Conservation (phyloP, 1,140 invertebrate genomes). For the Eupeodes corollae region DNA sequence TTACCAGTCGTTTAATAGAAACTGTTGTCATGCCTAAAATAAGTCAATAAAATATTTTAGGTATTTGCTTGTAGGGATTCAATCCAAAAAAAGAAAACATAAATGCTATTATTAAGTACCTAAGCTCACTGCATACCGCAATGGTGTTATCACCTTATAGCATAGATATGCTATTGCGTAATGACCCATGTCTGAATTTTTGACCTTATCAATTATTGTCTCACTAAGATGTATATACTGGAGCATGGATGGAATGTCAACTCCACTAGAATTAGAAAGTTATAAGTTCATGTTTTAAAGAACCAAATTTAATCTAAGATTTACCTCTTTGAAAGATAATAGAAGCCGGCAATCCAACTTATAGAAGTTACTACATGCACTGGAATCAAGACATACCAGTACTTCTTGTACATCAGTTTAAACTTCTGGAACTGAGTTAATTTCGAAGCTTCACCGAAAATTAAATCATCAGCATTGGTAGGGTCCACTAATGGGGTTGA, state of each 20-base stretch:
- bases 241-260: slow-evolving; percentile 70
- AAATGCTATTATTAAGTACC: slow-evolving; percentile 42
- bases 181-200: slow-evolving; percentile 71
- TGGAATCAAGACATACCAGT: slow-evolving; percentile 87
- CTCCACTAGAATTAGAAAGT: slow-evolving; percentile 53
- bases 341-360: slow-evolving; percentile 77
- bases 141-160: slow-evolving; percentile 84
- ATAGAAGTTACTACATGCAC: slow-evolving; percentile 79
- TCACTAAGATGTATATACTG: slow-evolving; percentile 66
- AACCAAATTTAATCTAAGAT: slow-evolving; percentile 1
- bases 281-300: neutral
- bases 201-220: slow-evolving; percentile 58
- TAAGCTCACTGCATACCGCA: slow-evolving; percentile 81
- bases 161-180: slow-evolving; percentile 76
- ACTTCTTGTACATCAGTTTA: slow-evolving; percentile 84
- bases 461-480: neutral
- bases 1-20: slow-evolving; percentile 52
- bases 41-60: neutral
- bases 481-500: too few relatives aligned
- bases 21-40: slow-evolving; percentile 51
- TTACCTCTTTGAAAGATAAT: slow-evolving; percentile 74
- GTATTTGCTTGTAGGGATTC: neutral
- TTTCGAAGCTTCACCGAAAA: slow-evolving; percentile 30
- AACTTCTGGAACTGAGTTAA: slow-evolving; percentile 63
- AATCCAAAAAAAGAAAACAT: neutral